Evolutionary conservation across 2,888 invertebrate species (phyloP), one percentile per base, ranked within the genome.

Genomic region (Andrena praecox): DNA sequence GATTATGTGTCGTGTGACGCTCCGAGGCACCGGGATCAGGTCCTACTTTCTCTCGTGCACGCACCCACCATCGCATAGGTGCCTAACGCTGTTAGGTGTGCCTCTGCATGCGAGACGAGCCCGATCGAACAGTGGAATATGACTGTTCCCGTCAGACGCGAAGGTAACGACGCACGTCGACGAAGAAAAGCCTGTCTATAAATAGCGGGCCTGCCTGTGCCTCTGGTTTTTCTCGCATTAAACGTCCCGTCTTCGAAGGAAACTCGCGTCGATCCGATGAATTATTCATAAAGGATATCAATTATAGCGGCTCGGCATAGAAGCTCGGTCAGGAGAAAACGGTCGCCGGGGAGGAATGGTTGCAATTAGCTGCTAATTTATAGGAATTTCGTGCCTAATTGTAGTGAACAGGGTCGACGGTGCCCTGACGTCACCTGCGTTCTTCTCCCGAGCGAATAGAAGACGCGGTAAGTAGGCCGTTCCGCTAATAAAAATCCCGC

Each of bases 41-140:
- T 76, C 82, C 88, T 71, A 85, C 89, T 89, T 89, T 89, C 89
- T 89, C 89, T 88, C 87, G 73, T 63, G 79, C 77, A 70, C 78
- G 62, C 75, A 59, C 74, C 48, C 63, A n/a, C 79, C 85, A 77
- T 74, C 69, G 66, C 68, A 33, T n/a, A 68, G 70, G 29, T 60
- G 33, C 31, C 60, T 54, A 66, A 64, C 72, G 62, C 56, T 64
- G 85, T 77, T 89, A 89, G 82, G 84, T 79, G 88, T 85, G 84
- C 80, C 87, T 64, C 62, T 27, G 86, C 77, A 80, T 82, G 71
- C 48, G 64, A 72, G 82, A 87, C 80, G 85, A 85, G n/a, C 69
- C 64, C 87, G 76, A 82, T 86, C 70, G 86, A 87, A 80, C 80
- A 71, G 62, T 31, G 56, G 27, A 63, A 82, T 67, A 60, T 68